Base-by-base conservation (phyloP, 2,797 vertebrate genomes). In the Chlorospingus flavigularis region DNA sequence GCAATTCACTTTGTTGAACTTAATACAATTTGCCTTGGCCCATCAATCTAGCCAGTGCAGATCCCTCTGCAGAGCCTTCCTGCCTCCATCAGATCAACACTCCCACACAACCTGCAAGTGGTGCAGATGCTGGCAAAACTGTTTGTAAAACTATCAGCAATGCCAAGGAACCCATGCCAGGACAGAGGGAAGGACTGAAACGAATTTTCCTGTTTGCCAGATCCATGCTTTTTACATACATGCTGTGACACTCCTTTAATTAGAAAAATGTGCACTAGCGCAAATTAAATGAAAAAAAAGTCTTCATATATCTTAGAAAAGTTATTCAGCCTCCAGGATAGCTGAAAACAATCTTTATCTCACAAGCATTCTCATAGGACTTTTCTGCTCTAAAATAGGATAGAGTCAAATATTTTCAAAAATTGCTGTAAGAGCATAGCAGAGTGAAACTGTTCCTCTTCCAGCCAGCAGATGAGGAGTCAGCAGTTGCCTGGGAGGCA, bases 201-300 rank as follows among this genome's bases (percentile, higher is more conserved):
- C 4, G 0, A 17, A 61, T 65, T 47, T 25, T 58, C 26, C 26
- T 12, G 37, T 68, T 67, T 80, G 26, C 42, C 57, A 89, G 57
- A 50, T 61, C 31, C 51, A 33, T 42, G 35, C 39, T 58, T 66
- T 39, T 13, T 16, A 68, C 30, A 20, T 28, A 58, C 24, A 14
- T 3, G 33, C 9, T 3, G 33, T 23, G 28, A 77, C 7, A 31
- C 24, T 50, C 33, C 17, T 62, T 78, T 45, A n/a, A 67, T 35
- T 26, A 74, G 24, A 47, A 40, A 58, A 55, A n/a, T 2, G 1
- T 33, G 26, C 28, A 24, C 6, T 45, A 57, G 8, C 0, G 0
- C 33, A 54, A 55, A 25, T 53, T 3, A 10, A 51, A 54, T 31
- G 3, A 53, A 42, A 57, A 43, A 26, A 18, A 26, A 50, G 3